Percentiles rank a stretch among this genome's conserved stretches.
Conservation (phyloP, 1,140 invertebrate species). For the Micrasema minimum region DNA sequence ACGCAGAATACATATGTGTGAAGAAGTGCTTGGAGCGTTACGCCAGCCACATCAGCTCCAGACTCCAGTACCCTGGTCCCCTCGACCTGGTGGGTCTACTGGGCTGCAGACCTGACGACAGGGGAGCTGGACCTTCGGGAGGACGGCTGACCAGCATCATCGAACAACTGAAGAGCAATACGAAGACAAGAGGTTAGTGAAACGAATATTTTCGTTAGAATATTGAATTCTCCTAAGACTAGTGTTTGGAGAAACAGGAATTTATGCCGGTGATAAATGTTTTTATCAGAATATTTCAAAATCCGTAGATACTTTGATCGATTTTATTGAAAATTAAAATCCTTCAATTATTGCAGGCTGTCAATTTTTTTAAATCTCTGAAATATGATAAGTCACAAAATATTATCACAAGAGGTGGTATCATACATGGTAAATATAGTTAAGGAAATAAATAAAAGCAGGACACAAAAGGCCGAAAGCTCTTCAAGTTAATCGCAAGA, state of each 20-base stretch:
- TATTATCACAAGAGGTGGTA: too few species aligned
- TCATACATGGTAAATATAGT: too few species aligned
- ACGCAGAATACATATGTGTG: slow-evolving; percentile 21
- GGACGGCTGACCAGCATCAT: slow-evolving; percentile 63
- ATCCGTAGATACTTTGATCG: neutral
- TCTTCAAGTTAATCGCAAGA: too few species aligned
- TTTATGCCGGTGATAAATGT: neutral
- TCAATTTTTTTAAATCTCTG: neutral
- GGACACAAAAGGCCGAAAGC: too few species aligned
- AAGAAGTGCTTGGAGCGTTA: slow-evolving; percentile 34
- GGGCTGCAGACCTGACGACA: slow-evolving; percentile 8
- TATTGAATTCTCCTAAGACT: neutral
- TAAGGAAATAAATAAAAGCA: too few species aligned
- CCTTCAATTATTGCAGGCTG: neutral
- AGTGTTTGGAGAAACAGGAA: neutral
- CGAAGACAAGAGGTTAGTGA: slow-evolving; percentile 60
- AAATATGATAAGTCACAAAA: too few species aligned
- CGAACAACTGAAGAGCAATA: slow-evolving; percentile 63
- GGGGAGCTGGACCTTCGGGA: slow-evolving; percentile 12
- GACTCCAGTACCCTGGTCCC: neutral
- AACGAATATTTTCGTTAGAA: neutral
- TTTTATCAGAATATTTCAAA: neutral
- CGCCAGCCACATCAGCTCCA: slow-evolving; percentile 8
- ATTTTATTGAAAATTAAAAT: neutral
- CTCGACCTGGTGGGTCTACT: slow-evolving; percentile 7